Conservation (phyloP, 2,888 invertebrate genomes). For the Phlogophora meticulosa region DNA sequence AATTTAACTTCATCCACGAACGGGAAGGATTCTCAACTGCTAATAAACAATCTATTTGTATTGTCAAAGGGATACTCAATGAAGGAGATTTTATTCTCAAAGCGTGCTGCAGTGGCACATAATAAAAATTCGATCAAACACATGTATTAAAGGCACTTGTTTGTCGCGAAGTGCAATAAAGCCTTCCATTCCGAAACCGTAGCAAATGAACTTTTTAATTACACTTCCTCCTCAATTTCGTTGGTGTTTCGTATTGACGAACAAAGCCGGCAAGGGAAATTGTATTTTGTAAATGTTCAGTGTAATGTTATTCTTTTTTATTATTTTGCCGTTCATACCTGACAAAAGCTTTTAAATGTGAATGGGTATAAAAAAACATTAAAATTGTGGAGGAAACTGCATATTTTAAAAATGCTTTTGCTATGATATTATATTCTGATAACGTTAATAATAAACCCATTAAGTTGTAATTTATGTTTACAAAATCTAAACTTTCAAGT, state of each 20-base stretch:
- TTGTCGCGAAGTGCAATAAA: constrained; percentile 69
- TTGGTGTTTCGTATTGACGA: constrained; percentile 51
- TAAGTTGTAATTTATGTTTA: neutral
- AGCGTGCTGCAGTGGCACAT: constrained; percentile 49
- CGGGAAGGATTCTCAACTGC: neutral
- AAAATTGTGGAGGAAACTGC: neutral
- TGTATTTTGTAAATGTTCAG: constrained; percentile 29
- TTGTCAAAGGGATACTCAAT: constrained; percentile 19
- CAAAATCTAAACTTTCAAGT: no score
- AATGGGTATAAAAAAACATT: no score
- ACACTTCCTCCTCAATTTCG: constrained; percentile 70
- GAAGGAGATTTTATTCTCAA: constrained; percentile 23
- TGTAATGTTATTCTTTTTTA: constrained; percentile 7
- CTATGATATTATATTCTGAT: neutral
- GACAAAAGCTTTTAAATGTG: no score
- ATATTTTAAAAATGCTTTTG: neutral
- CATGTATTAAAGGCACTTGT: constrained; percentile 60
- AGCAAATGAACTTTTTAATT: constrained; percentile 80
- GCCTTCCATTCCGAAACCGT: constrained; percentile 57
- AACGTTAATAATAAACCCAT: neutral
- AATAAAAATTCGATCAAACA: constrained; percentile 45
- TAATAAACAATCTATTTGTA: constrained; percentile 40
- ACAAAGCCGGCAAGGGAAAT: constrained; percentile 49
- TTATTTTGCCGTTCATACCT: neutral
- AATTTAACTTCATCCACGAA: constrained; percentile 2